Base-by-base conservation (phyloP, 2,888 invertebrate species). In the Argyra leucocephala region DNA sequence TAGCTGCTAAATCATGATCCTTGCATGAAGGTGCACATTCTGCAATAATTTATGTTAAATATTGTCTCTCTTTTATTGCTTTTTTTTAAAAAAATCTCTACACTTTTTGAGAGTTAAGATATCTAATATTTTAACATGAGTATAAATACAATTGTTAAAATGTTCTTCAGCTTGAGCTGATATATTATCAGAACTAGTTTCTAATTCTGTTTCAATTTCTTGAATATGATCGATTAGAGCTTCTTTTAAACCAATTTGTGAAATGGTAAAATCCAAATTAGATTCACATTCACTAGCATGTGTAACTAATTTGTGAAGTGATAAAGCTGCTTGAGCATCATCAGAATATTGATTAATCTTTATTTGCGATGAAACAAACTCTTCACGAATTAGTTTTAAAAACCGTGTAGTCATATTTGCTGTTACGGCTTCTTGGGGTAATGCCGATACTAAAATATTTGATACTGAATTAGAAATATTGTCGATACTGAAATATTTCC, bases 111-210 rank as follows among this genome's bases (percentile, higher is more conserved):
- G n/a, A n/a, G n/a, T n/a, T n/a, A n/a, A n/a, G n/a, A n/a, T n/a
- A n/a, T n/a, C n/a, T n/a, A n/a, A n/a, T n/a, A n/a, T n/a, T n/a
- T n/a, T n/a, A n/a, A n/a, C n/a, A n/a, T n/a, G n/a, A n/a, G n/a
- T n/a, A n/a, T n/a, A n/a, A n/a, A n/a, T 0, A 92, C 92, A 64
- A 90, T 82, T 0, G 95, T 93, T 74, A 97, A 83, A 70, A 74
- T 95, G 95, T 75, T 93, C 90, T 24, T 88, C 83, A 0, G 95
- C 93, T 79, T 94, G 93, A 0, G 85, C 83, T 10, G 91, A 88
- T 68, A 97, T 90, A 74, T 91, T 89, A 68, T 90, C 88, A 22
- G 84, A 83, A 74, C 92, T 88, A 37, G 88, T 88, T 79, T 93
- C 92, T 65, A 93, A 78, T 80, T 93, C 93, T n/a, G 84, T 84